Base-by-base conservation (phyloP, 2,888 invertebrate genomes). In the Sphinx pinastri region DNA sequence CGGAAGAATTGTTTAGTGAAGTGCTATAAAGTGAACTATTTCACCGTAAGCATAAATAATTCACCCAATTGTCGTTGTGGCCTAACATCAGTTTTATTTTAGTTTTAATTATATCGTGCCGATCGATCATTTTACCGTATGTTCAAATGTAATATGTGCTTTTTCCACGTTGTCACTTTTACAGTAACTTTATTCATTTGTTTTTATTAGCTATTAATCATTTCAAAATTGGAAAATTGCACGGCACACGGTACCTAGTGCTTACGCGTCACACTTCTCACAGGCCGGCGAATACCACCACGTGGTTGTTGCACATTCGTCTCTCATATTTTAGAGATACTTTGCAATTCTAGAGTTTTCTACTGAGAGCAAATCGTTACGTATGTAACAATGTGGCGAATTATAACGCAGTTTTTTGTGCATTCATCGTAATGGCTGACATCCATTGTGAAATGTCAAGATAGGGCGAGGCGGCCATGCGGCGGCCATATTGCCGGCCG, bases 381-480 rank as follows among this genome's bases (percentile, higher is more conserved):
- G 54, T 70, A n/a, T 11, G 58, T 52, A 68, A 68, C 67, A 71
- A 71, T 71, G 69, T 69, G 60, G 47, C 12, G 13, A 69, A 70
- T 73, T 70, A 67, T 57, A 71, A 63, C 31, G 55, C 70, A 47
- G 72, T 72, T 79, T 80, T 79, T 68, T 51, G 51, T 69, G 67
- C 72, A 74, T 80, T 80, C 69, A 31, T 71, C 72, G 76, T 84
- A 92, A 93, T 92, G 92, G 93, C 91, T 84, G 92, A 89, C 91
- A 84, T 91, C 88, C 89, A 89, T 92, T 92, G 91, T 91, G 87
- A 92, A 89, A 89, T 90, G 93, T 93, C 93, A 93, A 92, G 93
- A 92, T 91, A 90, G 93, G 93, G 93, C 92, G 94, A 94, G 94
- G 94, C 93, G 92, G 89, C 93, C 93, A 92, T 92, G 92, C 89